phyloP scores from a whole-genome alignment of 2,888 invertebrate genomes.

The Alentia gelatinosa region DNA sequence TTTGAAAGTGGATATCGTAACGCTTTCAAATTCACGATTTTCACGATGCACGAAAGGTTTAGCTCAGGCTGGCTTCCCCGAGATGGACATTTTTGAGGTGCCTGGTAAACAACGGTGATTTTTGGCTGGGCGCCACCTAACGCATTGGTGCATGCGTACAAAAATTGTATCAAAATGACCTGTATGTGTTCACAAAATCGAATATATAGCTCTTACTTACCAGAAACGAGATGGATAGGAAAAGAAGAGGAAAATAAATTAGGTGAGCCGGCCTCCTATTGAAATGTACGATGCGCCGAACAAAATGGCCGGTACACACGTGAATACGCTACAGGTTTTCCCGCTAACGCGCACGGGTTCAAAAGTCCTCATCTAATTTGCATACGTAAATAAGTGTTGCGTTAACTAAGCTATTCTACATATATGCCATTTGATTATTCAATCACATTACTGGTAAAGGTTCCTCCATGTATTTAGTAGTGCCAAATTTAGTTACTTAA shows the following conservation, averaged over 20 bases:
- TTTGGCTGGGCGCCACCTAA: background rate
- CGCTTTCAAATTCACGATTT: background rate
- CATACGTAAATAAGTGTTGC: constrained; percentile 27
- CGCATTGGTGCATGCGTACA: background rate
- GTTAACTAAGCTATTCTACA: too few species aligned
- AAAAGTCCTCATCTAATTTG: constrained; percentile 49
- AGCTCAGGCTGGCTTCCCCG: background rate
- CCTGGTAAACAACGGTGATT: constrained; percentile 25
- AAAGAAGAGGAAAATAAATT: constrained; percentile 39
- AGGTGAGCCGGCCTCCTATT: constrained; percentile 7
- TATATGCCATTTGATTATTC: too few species aligned
- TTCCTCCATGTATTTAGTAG: too few species aligned
- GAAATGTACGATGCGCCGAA: constrained; percentile 46
- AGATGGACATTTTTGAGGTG: constrained; percentile 11
- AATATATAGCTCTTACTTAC: constrained; percentile 39
- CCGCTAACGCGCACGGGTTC: constrained; percentile 51
- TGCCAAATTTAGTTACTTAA: too few species aligned
- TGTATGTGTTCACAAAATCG: background rate
- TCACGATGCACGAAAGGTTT: background rate
- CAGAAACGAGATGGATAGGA: constrained; percentile 28
- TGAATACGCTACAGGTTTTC: constrained; percentile 56
- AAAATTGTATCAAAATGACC: constrained; percentile 53
- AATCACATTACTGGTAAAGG: too few species aligned
- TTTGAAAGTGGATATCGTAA: too few species aligned
- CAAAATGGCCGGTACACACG: constrained; percentile 57